A percentile compares a stretch with the other conserved stretches of the same genome.
These are phyloP conservation scores for Masnerella sp. DNA, from an alignment of 2,888 invertebrate genomes.

Conservation along the genomic window DNA sequence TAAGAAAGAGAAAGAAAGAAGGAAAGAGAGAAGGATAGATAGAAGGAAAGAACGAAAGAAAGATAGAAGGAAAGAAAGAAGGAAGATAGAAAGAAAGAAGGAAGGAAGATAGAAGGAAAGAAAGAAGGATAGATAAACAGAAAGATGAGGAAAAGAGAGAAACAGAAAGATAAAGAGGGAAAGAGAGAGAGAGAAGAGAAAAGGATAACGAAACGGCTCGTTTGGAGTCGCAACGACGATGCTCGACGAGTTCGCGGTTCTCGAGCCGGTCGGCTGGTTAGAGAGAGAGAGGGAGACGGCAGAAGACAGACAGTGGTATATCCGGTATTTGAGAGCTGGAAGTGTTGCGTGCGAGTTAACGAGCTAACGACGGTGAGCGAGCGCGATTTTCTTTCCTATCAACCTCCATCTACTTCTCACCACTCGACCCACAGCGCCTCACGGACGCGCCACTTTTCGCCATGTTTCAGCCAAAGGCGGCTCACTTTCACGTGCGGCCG, in stretches of 20 bases:
- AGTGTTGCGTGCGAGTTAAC: constrained; percentile 78
- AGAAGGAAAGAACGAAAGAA: constrained; percentile 8
- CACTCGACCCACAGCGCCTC: constrained; percentile 64
- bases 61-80: background rate
- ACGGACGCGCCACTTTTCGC: constrained; percentile 60
- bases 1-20: background rate
- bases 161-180: too few relatives aligned
- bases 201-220: constrained; percentile 38
- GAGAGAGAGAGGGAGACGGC: constrained; percentile 57
- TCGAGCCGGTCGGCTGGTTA: constrained; percentile 60
- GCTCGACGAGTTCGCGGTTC: constrained; percentile 68
- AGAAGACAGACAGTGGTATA: constrained; percentile 71
- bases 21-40: constrained; percentile 10
- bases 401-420: constrained; percentile 76
- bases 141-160: background rate
- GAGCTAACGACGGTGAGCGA: constrained; percentile 77
- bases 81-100: constrained; percentile 8
- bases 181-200: background rate
- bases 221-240: constrained; percentile 60
- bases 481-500: constrained; percentile 44
- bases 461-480: constrained; percentile 56
- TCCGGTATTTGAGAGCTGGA: constrained; percentile 76
- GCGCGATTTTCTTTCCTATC: constrained; percentile 78
- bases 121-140: constrained; percentile 9
- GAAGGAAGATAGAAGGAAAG: constrained; percentile 8